A percentile compares a stretch with the other conserved stretches of the same genome.
phyloP scores from a whole-genome alignment of 1,140 invertebrate species.

The Luehdorfia chinensis region DNA sequence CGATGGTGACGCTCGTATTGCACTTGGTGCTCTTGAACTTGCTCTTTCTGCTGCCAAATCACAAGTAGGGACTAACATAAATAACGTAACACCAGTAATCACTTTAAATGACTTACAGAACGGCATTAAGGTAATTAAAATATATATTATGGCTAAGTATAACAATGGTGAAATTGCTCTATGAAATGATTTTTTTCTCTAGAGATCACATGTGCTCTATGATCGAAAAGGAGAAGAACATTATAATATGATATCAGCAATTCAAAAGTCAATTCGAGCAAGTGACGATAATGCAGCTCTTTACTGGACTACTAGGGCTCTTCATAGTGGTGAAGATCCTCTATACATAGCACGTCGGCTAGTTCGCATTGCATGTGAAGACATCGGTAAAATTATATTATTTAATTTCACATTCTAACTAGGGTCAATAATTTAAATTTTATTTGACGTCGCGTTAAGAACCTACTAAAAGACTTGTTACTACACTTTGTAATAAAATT shows the following conservation, averaged over 20 bases:
- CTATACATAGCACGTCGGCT: constrained; percentile 88
- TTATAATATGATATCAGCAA: constrained; percentile 89
- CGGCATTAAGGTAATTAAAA: constrained; percentile 77
- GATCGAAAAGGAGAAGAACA: constrained; percentile 90
- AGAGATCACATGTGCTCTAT: constrained; percentile 81
- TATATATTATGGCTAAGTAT: neutral
- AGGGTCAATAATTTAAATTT: too few species aligned
- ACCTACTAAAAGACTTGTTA: too few species aligned
- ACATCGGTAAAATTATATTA: constrained; percentile 64
- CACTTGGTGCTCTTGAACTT: constrained; percentile 86
- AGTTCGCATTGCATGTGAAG: constrained; percentile 87
- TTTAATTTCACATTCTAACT: too few species aligned
- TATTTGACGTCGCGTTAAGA: too few species aligned
- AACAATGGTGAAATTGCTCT: neutral
- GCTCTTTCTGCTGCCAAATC: constrained; percentile 78
- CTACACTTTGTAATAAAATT: too few species aligned
- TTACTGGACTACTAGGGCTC: constrained; percentile 90
- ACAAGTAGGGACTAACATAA: constrained; percentile 29
- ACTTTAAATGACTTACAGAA: constrained; percentile 82
- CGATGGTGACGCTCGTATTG: constrained; percentile 90
- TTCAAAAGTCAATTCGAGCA: constrained; percentile 92
- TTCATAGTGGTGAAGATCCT: constrained; percentile 90
- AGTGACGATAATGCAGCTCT: constrained; percentile 89
- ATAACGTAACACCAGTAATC: constrained; percentile 58
- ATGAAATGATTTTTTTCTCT: neutral